Base-by-base conservation (phyloP, 2,797 vertebrate species). In the Microhierax caerulescens region DNA sequence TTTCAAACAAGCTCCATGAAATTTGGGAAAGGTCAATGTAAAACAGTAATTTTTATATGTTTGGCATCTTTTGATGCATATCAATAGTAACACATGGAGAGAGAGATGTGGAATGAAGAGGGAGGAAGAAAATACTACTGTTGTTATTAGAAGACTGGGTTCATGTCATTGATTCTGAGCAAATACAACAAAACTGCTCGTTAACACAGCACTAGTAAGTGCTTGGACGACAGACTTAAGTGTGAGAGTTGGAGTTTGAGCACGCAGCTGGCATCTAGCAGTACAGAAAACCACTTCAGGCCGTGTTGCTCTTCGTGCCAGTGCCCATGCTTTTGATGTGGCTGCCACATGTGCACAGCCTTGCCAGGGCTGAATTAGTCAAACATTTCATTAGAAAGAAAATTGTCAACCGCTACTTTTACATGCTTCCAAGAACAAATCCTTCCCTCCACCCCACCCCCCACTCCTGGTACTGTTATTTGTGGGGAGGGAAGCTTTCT, bases 311-410 rank as follows among this genome's bases (percentile, higher is more conserved):
- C 51, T 21, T 47, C 3, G 2, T 84, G 90, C 70, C 23, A 61
- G 70, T 94, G 93, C 78, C 90, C 88, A 5, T 16, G 61, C 51
- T 54, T 92, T 74, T 97, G 90, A 96, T 95, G 95, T 97, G 95
- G 95, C 81, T 95, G 92, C 96, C 97, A 95, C 89, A 85, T 95
- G 86, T 94, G 48, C 79, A 20, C 0, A 6, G 85, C 83, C 63
- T 28, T 83, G 93, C 92, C 93, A 96, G 92, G 75, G 17, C 87
- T 0, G 5, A 81, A 59, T 83, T 65, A 93, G 78, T 83, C 89
- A 96, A 91, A 92, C 56, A 43, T 48, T 27, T 90, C 69, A 91
- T 95, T 96, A 87, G 85, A 37, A 69, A 94, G 76, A 92, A 94
- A 93, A 92, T 79, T 68, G 86, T 74, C 77, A 61, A 3, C 69